phyloP scores from a whole-genome alignment of 92 coral and sea anemone genomes.

The Zoanthus solanderi region DNA sequence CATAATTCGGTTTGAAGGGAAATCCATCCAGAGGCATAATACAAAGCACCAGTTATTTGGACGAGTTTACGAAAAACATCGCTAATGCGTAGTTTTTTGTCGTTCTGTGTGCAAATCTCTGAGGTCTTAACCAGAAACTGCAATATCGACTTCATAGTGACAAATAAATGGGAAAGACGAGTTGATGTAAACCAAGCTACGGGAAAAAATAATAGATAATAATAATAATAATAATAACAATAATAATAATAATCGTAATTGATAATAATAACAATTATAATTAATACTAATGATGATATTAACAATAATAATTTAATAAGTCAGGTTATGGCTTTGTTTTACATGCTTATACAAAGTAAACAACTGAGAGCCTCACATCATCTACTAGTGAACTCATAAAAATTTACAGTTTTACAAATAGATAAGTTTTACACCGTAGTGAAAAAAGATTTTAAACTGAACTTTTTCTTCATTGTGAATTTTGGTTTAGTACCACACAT shows the following conservation, averaged over 20 bases:
- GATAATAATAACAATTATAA: neutral
- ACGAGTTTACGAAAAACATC: slow-evolving; percentile 63
- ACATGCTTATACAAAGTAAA: too few species aligned
- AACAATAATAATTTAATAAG: too few species aligned
- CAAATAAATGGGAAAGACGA: slow-evolving; percentile 48
- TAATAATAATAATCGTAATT: neutral
- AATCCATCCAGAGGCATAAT: slow-evolving; percentile 61
- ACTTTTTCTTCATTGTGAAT: too few species aligned
- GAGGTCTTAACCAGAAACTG: slow-evolving; percentile 54
- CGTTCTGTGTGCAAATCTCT: slow-evolving; percentile 31
- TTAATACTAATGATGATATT: too few species aligned
- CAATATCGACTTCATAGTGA: slow-evolving; percentile 55
- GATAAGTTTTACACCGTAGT: too few species aligned
- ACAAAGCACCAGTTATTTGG: slow-evolving; percentile 66
- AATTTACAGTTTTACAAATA: too few species aligned
- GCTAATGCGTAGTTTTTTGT: slow-evolving; percentile 4
- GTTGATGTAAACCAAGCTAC: slow-evolving; percentile 56
- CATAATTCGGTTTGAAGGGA: slow-evolving; percentile 66
- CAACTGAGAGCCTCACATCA: too few species aligned
- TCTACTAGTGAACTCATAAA: too few species aligned
- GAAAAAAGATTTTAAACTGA: too few species aligned
- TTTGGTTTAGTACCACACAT: too few species aligned
- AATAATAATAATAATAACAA: neutral
- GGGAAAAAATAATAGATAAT: neutral
- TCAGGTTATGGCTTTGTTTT: too few species aligned